Evolutionary conservation across 2,797 vertebrate genomes (phyloP).

Genomic region (Aratinga solstitialis): DNA sequence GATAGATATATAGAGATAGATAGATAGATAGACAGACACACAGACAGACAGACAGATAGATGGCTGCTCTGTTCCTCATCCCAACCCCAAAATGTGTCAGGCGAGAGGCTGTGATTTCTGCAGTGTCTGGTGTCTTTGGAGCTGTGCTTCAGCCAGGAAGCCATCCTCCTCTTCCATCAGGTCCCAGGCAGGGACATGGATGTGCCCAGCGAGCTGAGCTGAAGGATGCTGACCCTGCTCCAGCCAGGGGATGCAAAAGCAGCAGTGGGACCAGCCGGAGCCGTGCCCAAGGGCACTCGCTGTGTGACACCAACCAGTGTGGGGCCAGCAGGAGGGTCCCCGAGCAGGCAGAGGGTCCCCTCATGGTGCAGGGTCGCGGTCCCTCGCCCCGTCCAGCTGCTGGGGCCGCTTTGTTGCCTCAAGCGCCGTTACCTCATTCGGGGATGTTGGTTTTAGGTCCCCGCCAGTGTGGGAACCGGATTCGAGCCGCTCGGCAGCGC

Average conservation of each 20-base stretch:
- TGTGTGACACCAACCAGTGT: fast-evolving
- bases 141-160: not conserved
- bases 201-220: not conserved
- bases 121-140: not conserved
- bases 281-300: fast-evolving
- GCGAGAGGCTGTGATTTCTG: not conserved
- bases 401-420: conserved; percentile 49
- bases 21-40: fast-evolving
- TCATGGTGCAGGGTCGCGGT: not conserved
- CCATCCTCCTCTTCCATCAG: not conserved
- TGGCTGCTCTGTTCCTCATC: not conserved
- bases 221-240: not conserved
- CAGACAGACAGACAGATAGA: too few relatives aligned
- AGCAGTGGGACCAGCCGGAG: fast-evolving
- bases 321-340: not conserved
- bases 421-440: conserved; percentile 59
- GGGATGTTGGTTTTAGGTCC: conserved; percentile 72
- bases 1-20: too few relatives aligned
- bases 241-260: not conserved
- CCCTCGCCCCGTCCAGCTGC: not conserved
- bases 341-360: not conserved
- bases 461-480: conserved; percentile 68
- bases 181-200: fast-evolving
- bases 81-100: not conserved
- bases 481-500: conserved; percentile 26